These are phyloP conservation scores for Pseudochirops corinnae DNA, from an alignment of 2,797 vertebrate species.

Conservation along the genomic window DNA sequence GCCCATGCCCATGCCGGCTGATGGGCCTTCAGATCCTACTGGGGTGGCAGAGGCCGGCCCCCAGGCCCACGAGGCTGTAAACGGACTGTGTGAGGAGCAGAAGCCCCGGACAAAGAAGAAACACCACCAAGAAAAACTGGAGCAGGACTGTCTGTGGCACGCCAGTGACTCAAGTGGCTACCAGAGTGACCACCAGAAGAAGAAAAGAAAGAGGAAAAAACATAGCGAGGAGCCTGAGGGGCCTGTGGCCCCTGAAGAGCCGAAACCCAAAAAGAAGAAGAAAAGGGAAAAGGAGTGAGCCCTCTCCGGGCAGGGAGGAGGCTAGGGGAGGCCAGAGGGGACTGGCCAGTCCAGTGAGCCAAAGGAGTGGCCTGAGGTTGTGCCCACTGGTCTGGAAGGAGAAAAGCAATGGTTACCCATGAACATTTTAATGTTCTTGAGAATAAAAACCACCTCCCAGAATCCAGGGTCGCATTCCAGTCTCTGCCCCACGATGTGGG, in stretches of 20 bases:
- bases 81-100: slow-evolving; percentile 73
- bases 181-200: slow-evolving; percentile 87
- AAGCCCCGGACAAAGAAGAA: slow-evolving; percentile 89
- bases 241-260: slow-evolving; percentile 50
- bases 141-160: slow-evolving; percentile 81
- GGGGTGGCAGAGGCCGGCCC: slow-evolving; percentile 46
- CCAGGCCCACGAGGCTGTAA: slow-evolving; percentile 59
- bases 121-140: slow-evolving; percentile 80
- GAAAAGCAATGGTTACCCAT: slow-evolving; percentile 24
- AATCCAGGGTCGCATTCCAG: not conserved
- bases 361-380: not conserved
- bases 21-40: not conserved
- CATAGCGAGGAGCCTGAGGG: slow-evolving; percentile 72
- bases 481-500: not conserved
- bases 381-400: slow-evolving; percentile 51
- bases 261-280: slow-evolving; percentile 83
- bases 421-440: not conserved
- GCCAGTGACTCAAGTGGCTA: slow-evolving; percentile 91
- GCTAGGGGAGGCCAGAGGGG: not conserved
- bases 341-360: not conserved
- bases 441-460: not conserved
- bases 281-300: not conserved
- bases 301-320: too few species aligned
- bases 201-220: slow-evolving; percentile 89
- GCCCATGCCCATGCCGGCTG: slow-evolving; percentile 65